Conservation (phyloP, 2,797 vertebrate species). For the Platyrinchus mystaceus region DNA sequence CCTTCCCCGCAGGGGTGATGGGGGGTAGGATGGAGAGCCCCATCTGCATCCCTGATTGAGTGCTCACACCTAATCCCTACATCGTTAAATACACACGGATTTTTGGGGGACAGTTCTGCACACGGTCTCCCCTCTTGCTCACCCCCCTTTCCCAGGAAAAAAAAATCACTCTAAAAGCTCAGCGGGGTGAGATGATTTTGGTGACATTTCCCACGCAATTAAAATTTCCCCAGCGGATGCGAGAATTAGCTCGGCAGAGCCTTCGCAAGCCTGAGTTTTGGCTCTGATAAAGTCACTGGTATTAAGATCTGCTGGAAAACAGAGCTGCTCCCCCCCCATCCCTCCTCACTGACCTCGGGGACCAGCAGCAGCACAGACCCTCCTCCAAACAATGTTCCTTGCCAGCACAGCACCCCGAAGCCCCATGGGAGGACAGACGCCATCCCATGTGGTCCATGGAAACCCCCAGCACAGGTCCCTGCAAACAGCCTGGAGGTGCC, state of each 20-base stretch:
- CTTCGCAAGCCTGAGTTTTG: background rate
- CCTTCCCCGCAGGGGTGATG: background rate
- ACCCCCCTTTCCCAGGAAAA: accelerated
- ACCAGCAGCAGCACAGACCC: background rate
- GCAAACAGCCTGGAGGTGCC: background rate
- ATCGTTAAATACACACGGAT: accelerated
- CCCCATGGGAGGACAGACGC: background rate
- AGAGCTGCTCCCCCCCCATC: background rate
- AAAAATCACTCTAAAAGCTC: accelerated
- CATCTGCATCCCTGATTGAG: background rate
- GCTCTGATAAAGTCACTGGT: background rate
- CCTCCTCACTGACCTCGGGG: background rate
- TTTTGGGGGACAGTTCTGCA: background rate
- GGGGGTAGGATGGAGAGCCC: background rate
- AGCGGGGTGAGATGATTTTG: background rate
- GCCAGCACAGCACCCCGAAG: too few relatives aligned
- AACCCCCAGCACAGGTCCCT: background rate
- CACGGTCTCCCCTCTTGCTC: background rate
- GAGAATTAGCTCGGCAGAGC: background rate
- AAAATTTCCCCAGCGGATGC: background rate
- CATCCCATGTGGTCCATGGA: accelerated
- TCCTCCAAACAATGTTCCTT: background rate
- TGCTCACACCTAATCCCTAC: background rate
- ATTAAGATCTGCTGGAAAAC: background rate
- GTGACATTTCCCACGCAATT: background rate